Evolutionary conservation across 2,113 vertebrate species (phyloP).

Genomic region (Cololabis saira): DNA sequence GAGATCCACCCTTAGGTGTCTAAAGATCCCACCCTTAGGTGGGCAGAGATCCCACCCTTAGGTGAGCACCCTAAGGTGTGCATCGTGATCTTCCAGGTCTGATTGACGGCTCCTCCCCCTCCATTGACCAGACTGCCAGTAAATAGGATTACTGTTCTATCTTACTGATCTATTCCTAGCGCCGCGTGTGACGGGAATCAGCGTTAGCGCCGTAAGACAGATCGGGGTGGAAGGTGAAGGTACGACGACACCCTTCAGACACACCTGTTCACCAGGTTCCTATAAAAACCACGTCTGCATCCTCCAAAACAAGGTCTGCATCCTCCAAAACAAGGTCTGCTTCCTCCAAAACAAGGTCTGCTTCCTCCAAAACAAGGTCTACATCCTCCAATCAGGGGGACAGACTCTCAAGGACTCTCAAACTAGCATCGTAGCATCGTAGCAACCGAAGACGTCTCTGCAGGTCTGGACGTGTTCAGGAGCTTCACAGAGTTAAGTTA

Average conservation of each 20-base stretch:
- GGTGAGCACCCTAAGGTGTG: no score
- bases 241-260: neutral
- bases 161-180: conserved; percentile 77
- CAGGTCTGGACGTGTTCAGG: no score
- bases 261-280: neutral
- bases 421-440: no score
- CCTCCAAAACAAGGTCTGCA: neutral
- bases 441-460: no score
- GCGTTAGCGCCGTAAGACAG: conserved; percentile 19
- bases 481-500: no score
- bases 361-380: no score
- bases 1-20: no score
- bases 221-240: conserved; percentile 47
- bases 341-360: no score
- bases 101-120: conserved; percentile 8
- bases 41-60: neutral
- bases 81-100: conserved; percentile 38
- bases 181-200: conserved; percentile 40
- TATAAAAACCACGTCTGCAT: neutral
- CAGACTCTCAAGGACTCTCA: no score
- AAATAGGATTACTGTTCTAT: conserved; percentile 77
- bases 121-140: conserved; percentile 61
- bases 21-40: no score
- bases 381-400: no score
- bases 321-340: no score